Percentiles rank a stretch among this genome's conserved stretches.
Conservation (phyloP, 2,888 invertebrate species). For the Folsomia manolachei region DNA sequence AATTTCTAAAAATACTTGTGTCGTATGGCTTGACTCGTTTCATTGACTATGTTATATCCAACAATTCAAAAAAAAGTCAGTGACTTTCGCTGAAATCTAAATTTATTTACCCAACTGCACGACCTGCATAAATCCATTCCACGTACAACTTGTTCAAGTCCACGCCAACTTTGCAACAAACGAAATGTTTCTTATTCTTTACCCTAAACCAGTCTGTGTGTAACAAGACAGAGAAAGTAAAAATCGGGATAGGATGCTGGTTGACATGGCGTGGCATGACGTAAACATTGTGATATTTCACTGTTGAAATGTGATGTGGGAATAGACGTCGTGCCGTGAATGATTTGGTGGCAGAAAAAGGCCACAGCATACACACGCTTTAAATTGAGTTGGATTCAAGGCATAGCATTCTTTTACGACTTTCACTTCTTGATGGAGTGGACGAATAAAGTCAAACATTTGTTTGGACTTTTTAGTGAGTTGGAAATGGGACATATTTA, state of each 20-base stretch:
- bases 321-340: neutral
- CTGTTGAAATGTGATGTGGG: neutral
- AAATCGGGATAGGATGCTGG: neutral
- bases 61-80: neutral
- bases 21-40: neutral
- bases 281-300: neutral
- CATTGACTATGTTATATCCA: no score
- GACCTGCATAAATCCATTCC: slow-evolving; percentile 4
- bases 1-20: neutral
- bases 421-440: neutral
- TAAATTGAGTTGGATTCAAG: neutral
- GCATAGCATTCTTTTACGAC: neutral
- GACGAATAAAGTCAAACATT: neutral
- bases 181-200: no score
- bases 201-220: neutral
- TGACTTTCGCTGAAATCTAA: slow-evolving; percentile 9
- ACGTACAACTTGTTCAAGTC: neutral
- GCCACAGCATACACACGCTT: neutral
- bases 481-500: no score
- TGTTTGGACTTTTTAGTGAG: neutral
- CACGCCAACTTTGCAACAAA: neutral
- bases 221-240: neutral
- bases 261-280: neutral
- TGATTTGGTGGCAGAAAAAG: neutral
- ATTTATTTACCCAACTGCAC: slow-evolving; percentile 13